Evolutionary conservation across 2,797 vertebrate species (phyloP), one percentile per base, ranked within the genome.

Genomic region (Podarcis siculus): DNA sequence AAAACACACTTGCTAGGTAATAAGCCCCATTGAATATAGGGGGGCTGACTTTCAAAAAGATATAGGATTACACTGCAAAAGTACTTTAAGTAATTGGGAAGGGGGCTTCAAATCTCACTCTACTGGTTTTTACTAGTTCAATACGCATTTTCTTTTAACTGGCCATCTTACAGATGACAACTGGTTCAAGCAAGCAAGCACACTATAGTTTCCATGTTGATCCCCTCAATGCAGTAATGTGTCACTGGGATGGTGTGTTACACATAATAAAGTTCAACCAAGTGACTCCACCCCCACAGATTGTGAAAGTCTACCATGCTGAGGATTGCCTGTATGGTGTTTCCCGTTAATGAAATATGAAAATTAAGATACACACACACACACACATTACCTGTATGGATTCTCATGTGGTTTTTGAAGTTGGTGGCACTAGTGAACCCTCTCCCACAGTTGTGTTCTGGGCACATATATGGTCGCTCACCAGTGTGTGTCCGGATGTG

Each of bases 401-500:
- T 98, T 94, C 98, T 97, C 95, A 97, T 96, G 91, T 98, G 97
- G 91, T 98, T 98, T 96, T 98, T 98, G 95, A 97, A 98, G 93
- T 98, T 98, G 92, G 98, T 98, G 89, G 97, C 97, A 0, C 97
- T 98, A 92, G 97, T 97, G 92, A 98, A 98, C 89, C 97, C 97
- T 5, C 97, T 96, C 58, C 97, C 97, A 0, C 97, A 98, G 94
- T 90, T 94, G 27, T 96, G 97, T 94, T 98, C 97, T 0, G 95
- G 94, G 69, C 98, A 98, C 94, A 96, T 89, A 94, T 98, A 98
- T 0, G 97, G 98, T 76, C 97, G 92, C 95, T 98, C 97, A 0
- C 98, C 98, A 0, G 97, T 98, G 95, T 98, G 98, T 0, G 97
- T 98, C 27, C 97, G 96, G 92, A 97, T 97, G 89, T 98, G 98